Evolutionary conservation across 2,797 vertebrate genomes (phyloP), one percentile per base, ranked within the genome.

Genomic region (Sarcoramphus papa): DNA sequence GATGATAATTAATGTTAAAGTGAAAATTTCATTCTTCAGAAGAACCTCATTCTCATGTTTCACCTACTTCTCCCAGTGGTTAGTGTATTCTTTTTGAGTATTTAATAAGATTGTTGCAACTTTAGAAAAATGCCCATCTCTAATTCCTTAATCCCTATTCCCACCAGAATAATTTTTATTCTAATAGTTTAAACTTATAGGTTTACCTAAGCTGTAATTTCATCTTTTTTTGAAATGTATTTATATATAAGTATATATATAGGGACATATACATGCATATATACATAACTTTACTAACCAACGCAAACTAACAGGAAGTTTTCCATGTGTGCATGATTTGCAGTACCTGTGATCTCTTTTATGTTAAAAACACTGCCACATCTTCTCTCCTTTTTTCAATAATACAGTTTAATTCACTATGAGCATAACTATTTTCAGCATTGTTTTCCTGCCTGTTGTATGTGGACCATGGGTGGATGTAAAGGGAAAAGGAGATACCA

Each of bases 181-280:
- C 31, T 43, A 64, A 13, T 25, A 53, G 19, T 28, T 79, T 40
- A 87, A 78, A 51, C 0, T 20, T 47, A 24, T 18, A 45, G 8
- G 63, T 60, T 63, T 89, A 62, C 12, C 11, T 31, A 37, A 80
- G 57, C 3, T 27, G 6, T n/a, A 48, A 37, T 76, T 60, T 51
- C 0, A 6, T 78, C 1, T 23, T 27, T 73, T 63, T 75, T 40
- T 8, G 0, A 14, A 35, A 11, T 28, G 7, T 45, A 17, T 67
- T 57, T 78, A 5, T 48, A 3, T 50, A 23, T 48, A 51, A 53
- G n/a, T n/a, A 64, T 33, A 51, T 68, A 35, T 14, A n/a, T 6
- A 35, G 21, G 57, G 10, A 14, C 10, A 47, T 12, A 40, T 12
- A 53, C 19, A 35, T 35, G 14, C 17, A 45, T 31, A n/a, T 53